These are phyloP conservation scores for Parotocinclus haroldoi DNA, from an alignment of 2,797 vertebrate genomes.

Conservation along the genomic window DNA sequence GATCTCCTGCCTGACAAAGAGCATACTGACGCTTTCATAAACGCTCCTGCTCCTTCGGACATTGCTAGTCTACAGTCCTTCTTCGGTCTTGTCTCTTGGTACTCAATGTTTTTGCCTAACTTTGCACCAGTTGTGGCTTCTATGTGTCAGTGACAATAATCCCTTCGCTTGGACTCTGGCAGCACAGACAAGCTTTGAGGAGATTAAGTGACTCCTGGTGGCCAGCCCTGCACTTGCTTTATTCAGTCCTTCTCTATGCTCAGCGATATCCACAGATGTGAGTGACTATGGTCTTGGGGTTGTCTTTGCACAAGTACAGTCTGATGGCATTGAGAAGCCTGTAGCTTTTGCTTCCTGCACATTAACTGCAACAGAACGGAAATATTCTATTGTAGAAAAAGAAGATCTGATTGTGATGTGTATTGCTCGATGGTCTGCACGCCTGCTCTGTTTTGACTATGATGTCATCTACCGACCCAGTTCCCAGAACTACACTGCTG, in stretches of 20 bases:
- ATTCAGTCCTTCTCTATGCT: neutral
- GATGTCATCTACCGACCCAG: neutral
- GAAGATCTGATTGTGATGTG: neutral
- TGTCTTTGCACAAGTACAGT: neutral
- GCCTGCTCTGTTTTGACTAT: neutral
- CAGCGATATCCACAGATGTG: neutral
- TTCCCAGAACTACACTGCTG: neutral
- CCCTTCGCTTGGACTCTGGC: neutral
- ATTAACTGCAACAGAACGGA: too few relatives aligned
- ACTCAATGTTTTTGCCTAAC: neutral
- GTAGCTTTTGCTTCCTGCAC: too few relatives aligned
- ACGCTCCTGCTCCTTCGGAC: neutral
- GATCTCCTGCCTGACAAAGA: too few relatives aligned
- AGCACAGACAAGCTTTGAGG: neutral
- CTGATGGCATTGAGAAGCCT: too few relatives aligned
- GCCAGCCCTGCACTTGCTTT: neutral
- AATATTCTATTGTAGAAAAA: too few relatives aligned
- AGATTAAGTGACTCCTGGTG: neutral
- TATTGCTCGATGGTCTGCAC: neutral
- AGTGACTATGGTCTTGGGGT: neutral
- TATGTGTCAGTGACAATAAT: neutral
- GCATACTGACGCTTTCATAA: neutral
- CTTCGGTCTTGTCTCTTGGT: neutral
- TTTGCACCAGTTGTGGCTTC: neutral
- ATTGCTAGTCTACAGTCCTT: neutral